Evolutionary conservation across 2,888 invertebrate species (phyloP).

Genomic region (Eupithecia centaureata): DNA sequence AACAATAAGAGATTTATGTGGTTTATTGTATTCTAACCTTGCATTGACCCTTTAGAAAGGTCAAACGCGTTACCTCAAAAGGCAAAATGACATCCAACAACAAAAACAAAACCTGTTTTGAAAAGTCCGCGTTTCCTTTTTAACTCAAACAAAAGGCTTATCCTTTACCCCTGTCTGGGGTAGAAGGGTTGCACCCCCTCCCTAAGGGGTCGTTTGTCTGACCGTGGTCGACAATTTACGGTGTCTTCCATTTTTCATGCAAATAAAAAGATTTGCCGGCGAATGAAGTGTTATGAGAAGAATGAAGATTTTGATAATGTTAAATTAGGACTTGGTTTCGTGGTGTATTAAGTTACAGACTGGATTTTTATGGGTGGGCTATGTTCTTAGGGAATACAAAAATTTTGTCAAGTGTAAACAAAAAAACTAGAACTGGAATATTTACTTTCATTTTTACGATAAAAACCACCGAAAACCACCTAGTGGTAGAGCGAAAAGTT

Average conservation of each 20-base stretch:
- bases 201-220: conserved; percentile 41
- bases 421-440: too few relatives aligned
- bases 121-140: conserved; percentile 19
- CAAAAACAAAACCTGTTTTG: not conserved
- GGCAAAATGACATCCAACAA: not conserved
- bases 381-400: not conserved
- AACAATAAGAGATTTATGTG: too few relatives aligned
- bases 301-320: conserved; percentile 1
- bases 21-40: too few relatives aligned
- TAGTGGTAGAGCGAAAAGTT: too few relatives aligned
- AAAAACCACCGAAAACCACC: too few relatives aligned
- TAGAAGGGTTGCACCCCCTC: conserved; percentile 41
- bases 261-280: conserved; percentile 46
- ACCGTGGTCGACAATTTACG: conserved; percentile 30
- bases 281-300: conserved; percentile 21
- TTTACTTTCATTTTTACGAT: too few relatives aligned
- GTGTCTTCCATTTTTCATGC: conserved; percentile 50
- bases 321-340: not conserved
- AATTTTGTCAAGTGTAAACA: too few relatives aligned
- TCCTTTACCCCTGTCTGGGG: conserved; percentile 30
- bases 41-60: not conserved
- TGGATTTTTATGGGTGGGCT: not conserved
- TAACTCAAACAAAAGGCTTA: conserved; percentile 33
- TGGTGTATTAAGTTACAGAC: not conserved
- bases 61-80: not conserved